Evolutionary conservation across 2,113 vertebrate species (phyloP), one percentile per base, ranked within the genome.

Genomic region (Sterna hirundo): DNA sequence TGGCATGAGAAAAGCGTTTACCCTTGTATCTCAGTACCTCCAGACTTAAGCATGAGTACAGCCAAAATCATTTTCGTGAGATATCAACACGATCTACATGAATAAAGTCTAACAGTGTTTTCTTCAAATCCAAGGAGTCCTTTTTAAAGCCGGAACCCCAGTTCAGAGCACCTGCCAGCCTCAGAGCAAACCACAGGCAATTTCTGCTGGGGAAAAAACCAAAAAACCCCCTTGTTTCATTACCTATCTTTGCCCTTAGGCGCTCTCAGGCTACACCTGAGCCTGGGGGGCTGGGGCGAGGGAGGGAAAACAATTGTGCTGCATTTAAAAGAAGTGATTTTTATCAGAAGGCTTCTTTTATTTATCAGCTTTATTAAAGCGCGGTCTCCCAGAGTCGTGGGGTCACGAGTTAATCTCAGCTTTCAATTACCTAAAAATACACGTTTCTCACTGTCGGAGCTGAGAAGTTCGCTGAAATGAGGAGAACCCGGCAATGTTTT

Each of bases 311-410:
- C 86, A 46, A 79, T 65, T 3, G 8, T 46, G 62, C 58, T 93
- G 84, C 83, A 38, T 91, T 87, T 87, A 13, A 22, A 90, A 75
- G 29, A 61, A 32, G 66, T n/a, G 26, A 80, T 93, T 89, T 91
- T 95, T 94, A 96, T 96, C 91, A 85, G 91, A 72, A 76, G 74
- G 54, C 87, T 85, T 49, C 17, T 71, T 91, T 83, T 83, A 61
- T 94, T 93, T 95, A 94, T 94, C 94, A 65, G 75, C 44, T 97
- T 94, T 80, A 65, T 83, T 90, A 46, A 91, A 91, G 91, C 54
- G 34, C 91, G 89, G 47, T 66, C 93, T 95, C 78, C 75, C 78
- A 61, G 86, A 93, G 94, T 49, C 32, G 4, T 3, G 23, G 94
- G 94, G 78, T 74, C 84, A 42, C 13, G 86, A 91, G 84, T 85